phyloP scores from a whole-genome alignment of 2,797 vertebrate genomes.

The Propithecus perrieri region DNA sequence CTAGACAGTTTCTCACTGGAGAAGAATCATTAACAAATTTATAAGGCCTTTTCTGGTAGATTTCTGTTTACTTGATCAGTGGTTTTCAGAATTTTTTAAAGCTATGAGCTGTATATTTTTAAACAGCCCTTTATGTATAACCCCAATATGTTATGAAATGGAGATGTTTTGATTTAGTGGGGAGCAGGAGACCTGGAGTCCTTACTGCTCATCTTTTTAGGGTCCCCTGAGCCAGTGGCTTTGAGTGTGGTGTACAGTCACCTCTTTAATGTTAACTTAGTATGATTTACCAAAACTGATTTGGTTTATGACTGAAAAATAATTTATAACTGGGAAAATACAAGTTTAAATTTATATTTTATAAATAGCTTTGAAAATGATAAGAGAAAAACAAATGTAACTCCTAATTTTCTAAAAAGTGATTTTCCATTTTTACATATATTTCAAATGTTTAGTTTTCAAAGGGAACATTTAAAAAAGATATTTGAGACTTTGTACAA shows the following conservation, averaged over 20 bases:
- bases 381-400: neutral
- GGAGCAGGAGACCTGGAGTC: neutral
- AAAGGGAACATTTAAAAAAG: neutral
- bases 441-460: constrained; percentile 23
- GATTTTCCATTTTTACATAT: neutral
- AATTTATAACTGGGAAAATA: neutral
- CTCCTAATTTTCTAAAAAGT: neutral
- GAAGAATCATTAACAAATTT: neutral
- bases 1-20: neutral
- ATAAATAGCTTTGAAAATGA: neutral
- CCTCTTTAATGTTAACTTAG: neutral
- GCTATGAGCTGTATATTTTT: neutral
- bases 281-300: neutral
- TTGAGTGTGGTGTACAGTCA: neutral
- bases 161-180: neutral
- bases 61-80: neutral
- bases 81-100: neutral
- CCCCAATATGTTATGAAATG: neutral
- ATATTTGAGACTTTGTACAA: too few relatives aligned
- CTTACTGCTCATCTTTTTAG: neutral
- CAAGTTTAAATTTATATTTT: neutral
- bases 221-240: neutral
- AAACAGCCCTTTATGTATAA: neutral
- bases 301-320: neutral
- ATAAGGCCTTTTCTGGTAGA: neutral